Base-by-base conservation (phyloP, 2,113 vertebrate genomes). In the Gnathonemus longibarbis region DNA sequence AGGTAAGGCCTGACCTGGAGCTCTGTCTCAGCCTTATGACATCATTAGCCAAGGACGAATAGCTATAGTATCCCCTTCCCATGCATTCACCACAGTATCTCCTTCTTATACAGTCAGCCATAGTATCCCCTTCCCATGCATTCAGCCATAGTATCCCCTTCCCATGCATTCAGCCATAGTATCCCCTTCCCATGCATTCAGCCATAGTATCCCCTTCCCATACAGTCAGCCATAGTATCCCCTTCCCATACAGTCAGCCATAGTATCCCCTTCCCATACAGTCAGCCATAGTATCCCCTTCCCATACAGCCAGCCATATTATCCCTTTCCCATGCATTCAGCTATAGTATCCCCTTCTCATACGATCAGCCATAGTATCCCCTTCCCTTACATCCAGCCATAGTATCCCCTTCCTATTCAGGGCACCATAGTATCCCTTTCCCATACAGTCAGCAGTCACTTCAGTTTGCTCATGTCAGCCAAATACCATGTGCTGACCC, bases 1-100 rank as follows among this genome's bases (percentile, higher is more conserved):
- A 97, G 96, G 98, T 98, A 95, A 95, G 96, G 88, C 39, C 7
- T 21, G 53, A 24, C 3, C 19, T 77, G 21, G 84, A 15, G 13
- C 8, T n/a, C 31, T 45, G 39, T 48, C 83, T 90, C 7, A 6
- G 4, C 66, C 19, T 90, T 80, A 62, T 77, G 70, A 77, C 31
- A 39, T 77, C 70, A 77, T 77, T 39, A 42, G 70, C 31, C 5
- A 35, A 39, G 70, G 70, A 77, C 31, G 70, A 17, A 77, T 2
- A 13, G 70, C 31, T 77, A 52, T 52, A 52, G 13, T 52, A 52
- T 52, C 3, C 50, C 50, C 50, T 52, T 52, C 50, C 3, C 50
- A 52, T 52, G n/a, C 24, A 62, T 7, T 6, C 19, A 58, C 10
- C 62, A 70, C 1, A 70, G 2, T 70, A 31, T 31, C 62, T 11